These are phyloP conservation scores for Albula goreensis DNA, from an alignment of 2,113 vertebrate genomes.

Conservation along the genomic window DNA sequence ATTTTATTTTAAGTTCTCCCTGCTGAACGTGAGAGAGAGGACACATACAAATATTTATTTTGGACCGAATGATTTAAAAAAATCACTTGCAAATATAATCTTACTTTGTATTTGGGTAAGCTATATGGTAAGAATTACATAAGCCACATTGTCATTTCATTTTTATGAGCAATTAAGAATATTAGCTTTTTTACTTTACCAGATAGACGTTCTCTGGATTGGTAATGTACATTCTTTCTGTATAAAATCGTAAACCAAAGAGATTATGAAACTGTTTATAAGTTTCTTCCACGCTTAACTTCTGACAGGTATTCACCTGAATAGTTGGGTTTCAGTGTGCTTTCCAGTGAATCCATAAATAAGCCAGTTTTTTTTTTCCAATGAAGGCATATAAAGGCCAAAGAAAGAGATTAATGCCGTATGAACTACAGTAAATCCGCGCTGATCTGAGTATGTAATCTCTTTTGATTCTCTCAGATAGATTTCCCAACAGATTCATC, in stretches of 20 bases:
- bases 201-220: too few species aligned
- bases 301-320: slow-evolving; percentile 44
- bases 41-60: neutral
- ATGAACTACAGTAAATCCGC: slow-evolving; percentile 75
- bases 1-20: slow-evolving; percentile 41
- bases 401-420: slow-evolving; percentile 77
- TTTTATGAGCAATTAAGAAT: too few species aligned
- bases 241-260: too few species aligned
- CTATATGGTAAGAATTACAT: neutral
- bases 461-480: slow-evolving; percentile 75
- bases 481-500: slow-evolving; percentile 58
- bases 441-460: slow-evolving; percentile 73
- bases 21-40: neutral
- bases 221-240: too few species aligned
- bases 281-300: too few species aligned
- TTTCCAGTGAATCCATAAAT: slow-evolving; percentile 52
- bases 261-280: too few species aligned
- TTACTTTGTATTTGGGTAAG: neutral
- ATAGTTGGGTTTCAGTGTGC: slow-evolving; percentile 50
- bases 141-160: too few species aligned
- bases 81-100: neutral
- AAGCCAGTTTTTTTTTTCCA: slow-evolving; percentile 48
- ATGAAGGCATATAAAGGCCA: slow-evolving; percentile 65
- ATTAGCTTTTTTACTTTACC: too few species aligned
- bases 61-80: neutral